Base-by-base conservation (phyloP, 2,888 invertebrate genomes). In the Drosophila testacea region DNA sequence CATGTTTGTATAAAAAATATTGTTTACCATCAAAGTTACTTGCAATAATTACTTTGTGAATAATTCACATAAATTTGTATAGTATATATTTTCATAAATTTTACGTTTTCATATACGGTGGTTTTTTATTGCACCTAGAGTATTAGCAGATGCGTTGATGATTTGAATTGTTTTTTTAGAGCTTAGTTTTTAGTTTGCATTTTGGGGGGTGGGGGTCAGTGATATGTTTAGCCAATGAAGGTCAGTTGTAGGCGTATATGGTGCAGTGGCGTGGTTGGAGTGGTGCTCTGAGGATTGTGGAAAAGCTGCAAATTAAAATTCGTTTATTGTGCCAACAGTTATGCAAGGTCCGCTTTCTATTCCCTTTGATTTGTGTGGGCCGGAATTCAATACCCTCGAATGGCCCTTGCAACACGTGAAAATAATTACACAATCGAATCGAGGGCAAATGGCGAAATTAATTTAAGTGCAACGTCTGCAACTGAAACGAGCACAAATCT, bases 241-340 rank as follows among this genome's bases (percentile, higher is more conserved):
- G 54, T 36, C 56, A 38, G 62, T 42, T 48, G 46, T 27, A 28
- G 60, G 36, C 42, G 41, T 28, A 34, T 5, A 22, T 36, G 38
- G 13, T 34, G 28, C 13, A n/a, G 47, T 11, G 32, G 39, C 10
- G 36, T 51, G 50, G 51, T 34, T 47, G 65, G 44, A 30, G 30
- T 27, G 41, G 48, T 9, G 30, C 11, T 38, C 34, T 6, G 39
- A 46, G 56, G 28, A 77, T 51, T 60, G 59, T 69, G 72, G 61
- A 50, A 66, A 32, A 44, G 56, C 52, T 73, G 60, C 73, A 88
- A 89, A 86, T 89, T 89, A 88, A 85, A 89, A 89, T 88, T 82
- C 83, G 83, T 78, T 85, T 84, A 83, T 86, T 83, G 87, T 61
- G 83, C 71, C 86, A 66, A 61, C 69, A 70, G 74, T 86, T 85